Base-by-base conservation (phyloP, 2,888 invertebrate species). In the Pseudolycoriella hygida region DNA sequence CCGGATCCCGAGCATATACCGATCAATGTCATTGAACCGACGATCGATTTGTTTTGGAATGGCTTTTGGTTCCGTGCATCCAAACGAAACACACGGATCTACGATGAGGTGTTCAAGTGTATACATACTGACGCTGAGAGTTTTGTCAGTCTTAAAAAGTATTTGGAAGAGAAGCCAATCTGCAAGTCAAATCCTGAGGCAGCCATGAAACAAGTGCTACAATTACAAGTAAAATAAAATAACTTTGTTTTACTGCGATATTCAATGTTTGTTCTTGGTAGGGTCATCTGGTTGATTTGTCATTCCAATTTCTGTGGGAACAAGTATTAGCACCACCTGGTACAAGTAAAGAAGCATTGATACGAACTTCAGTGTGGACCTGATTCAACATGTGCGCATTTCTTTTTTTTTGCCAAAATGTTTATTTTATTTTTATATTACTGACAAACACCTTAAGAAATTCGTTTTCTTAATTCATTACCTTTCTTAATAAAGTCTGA, bases 361-460 rank as follows among this genome's bases (percentile, higher is more conserved):
- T 94, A 75, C 96, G 96, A 3, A 86, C 85, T 25, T 73, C 85
- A 2, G 69, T 96, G 17, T 97, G 96, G 93, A 93, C 92, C 12
- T n/a, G n/a, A n/a, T n/a, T n/a, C n/a, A n/a, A n/a, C n/a, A n/a
- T n/a, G n/a, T n/a, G n/a, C n/a, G n/a, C n/a, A n/a, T n/a, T n/a
- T n/a, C n/a, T n/a, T n/a, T n/a, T n/a, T n/a, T n/a, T n/a, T n/a
- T n/a, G n/a, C n/a, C n/a, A n/a, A n/a, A n/a, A n/a, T n/a, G n/a
- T n/a, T n/a, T n/a, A n/a, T n/a, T n/a, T n/a, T n/a, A n/a, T n/a
- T n/a, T n/a, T n/a, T n/a, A n/a, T n/a, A n/a, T n/a, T n/a, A n/a
- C n/a, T n/a, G n/a, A n/a, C n/a, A n/a, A n/a, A n/a, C n/a, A n/a
- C n/a, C n/a, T n/a, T n/a, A n/a, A n/a, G n/a, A n/a, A n/a, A n/a